Evolutionary conservation across 2,888 invertebrate genomes (phyloP), one percentile per base, ranked within the genome.

Genomic region (Metellina segmentata): DNA sequence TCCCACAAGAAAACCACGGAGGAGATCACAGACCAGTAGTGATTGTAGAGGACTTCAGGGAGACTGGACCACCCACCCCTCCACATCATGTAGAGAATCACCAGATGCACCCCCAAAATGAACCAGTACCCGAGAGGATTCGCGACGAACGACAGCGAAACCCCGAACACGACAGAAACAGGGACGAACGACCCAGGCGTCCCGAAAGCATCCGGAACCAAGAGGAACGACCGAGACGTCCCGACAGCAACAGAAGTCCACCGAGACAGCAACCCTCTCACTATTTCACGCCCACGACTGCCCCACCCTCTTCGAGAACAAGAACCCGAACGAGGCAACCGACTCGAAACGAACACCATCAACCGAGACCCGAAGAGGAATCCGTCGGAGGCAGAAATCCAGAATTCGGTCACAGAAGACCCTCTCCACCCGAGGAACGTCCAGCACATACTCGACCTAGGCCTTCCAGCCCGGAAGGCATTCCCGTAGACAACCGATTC

Each of bases 281-380:
- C 13, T 61, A 61, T 16, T 61, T 61, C 16, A 16, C 61, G 16
- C 61, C 61, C 9, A 61, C 61, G 6, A 11, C 61, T 61, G 13
- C 61, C 9, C 16, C 61, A 71, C 51, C 19, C 6, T 69, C 69
- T n/a, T 49, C n/a, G 9, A 69, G 70, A 82, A 78, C 78, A 19
- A 72, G 74, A 74, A 61, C 49, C 6, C 52, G 74, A 85, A 19
- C 70, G 7, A 34, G 82, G 72, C 82, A 82, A 52, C 72, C 82
- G 51, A 49, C 51, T 20, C 48, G 85, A 61, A 51, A 20, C 2
- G 82, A 83, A 83, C 19, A 13, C 77, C 78, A 69, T 7, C 74
- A 81, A 81, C 11, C 61, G 7, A 48, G 70, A 16, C 88, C 87
- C 48, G 74, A 61, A 16, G 81, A 81, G 11, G 88, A 81, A 75